These are phyloP conservation scores for Elgonia sp. DNA, from an alignment of 2,888 invertebrate genomes.

Conservation along the genomic window DNA sequence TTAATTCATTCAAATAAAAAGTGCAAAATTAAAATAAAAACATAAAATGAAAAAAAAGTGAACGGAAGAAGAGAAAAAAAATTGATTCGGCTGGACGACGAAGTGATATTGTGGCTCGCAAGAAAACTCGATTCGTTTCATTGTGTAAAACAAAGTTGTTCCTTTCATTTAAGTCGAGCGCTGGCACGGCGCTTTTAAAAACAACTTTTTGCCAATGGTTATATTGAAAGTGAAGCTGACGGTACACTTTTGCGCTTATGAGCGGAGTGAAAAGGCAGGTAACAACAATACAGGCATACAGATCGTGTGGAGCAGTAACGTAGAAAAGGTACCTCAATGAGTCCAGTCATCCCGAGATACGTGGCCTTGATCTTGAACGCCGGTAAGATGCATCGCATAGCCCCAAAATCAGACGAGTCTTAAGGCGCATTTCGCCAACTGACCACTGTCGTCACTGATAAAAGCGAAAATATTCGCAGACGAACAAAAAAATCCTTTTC, in stretches of 20 bases:
- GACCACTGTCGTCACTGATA: slow-evolving; percentile 68
- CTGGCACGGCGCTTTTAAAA: slow-evolving; percentile 69
- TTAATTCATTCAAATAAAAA: not conserved
- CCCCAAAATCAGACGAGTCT: slow-evolving; percentile 82
- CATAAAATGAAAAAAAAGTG: not conserved
- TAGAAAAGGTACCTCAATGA: slow-evolving; percentile 83
- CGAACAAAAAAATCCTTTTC: not conserved
- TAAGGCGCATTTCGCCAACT: slow-evolving; percentile 80
- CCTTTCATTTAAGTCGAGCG: slow-evolving; percentile 72
- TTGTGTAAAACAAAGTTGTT: slow-evolving; percentile 74
- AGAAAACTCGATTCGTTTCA: slow-evolving; percentile 73
- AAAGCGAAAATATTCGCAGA: slow-evolving; percentile 41
- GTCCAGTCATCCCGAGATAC: slow-evolving; percentile 85
- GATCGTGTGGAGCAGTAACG: slow-evolving; percentile 68
- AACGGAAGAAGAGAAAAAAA: slow-evolving; percentile 19
- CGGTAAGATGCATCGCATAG: slow-evolving; percentile 82
- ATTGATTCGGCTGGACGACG: slow-evolving; percentile 30
- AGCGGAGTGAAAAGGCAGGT: slow-evolving; percentile 75
- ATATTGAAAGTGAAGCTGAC: slow-evolving; percentile 75
- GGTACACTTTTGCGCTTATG: slow-evolving; percentile 74
- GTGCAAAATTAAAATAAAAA: slow-evolving; percentile 22
- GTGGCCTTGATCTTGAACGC: slow-evolving; percentile 86
- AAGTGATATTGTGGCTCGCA: slow-evolving; percentile 58
- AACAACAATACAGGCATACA: slow-evolving; percentile 71
- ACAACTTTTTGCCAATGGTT: slow-evolving; percentile 69